phyloP scores from a whole-genome alignment of 92 coral and sea anemone genomes.

The Anthopleura xanthogrammica region DNA sequence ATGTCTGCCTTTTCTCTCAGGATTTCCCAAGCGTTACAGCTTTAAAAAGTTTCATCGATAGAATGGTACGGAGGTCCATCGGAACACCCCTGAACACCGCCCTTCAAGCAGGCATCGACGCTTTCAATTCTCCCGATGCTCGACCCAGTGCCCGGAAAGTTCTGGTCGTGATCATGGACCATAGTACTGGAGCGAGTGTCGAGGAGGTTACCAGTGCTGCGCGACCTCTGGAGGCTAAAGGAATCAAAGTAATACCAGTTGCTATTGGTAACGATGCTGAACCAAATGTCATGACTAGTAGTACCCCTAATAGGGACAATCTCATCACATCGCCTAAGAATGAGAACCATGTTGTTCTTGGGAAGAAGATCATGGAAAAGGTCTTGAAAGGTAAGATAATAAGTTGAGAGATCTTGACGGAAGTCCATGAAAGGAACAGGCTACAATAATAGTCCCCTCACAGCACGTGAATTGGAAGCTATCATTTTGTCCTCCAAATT shows the following conservation, averaged over 20 bases:
- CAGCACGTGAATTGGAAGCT: no score
- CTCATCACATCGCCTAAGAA: slow-evolving; percentile 19
- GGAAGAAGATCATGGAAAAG: slow-evolving; percentile 63
- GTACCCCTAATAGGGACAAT: slow-evolving; percentile 31
- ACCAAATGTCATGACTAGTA: slow-evolving; percentile 33
- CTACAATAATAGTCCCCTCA: no score
- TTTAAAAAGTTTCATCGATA: slow-evolving; percentile 30
- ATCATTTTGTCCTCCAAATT: no score
- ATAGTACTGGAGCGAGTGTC: slow-evolving; percentile 52
- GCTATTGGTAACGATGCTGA: slow-evolving; percentile 68
- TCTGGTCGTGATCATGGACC: slow-evolving; percentile 81
- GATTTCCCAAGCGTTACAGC: slow-evolving; percentile 29
- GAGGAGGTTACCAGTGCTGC: slow-evolving; percentile 56
- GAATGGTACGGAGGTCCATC: slow-evolving; percentile 13
- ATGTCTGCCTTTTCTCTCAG: neutral
- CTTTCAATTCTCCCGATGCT: slow-evolving; percentile 44
- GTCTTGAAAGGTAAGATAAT: slow-evolving; percentile 54
- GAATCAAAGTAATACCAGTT: slow-evolving; percentile 74
- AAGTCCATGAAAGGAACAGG: no score
- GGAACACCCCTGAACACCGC: slow-evolving; percentile 55
- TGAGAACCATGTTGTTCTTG: slow-evolving; percentile 45
- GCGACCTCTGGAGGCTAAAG: slow-evolving; percentile 47
- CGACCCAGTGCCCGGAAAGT: slow-evolving; percentile 84
- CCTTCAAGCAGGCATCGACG: slow-evolving; percentile 46
- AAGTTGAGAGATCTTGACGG: no score